phyloP scores from a whole-genome alignment of 2,113 vertebrate genomes.

The Xenus cinereus region DNA sequence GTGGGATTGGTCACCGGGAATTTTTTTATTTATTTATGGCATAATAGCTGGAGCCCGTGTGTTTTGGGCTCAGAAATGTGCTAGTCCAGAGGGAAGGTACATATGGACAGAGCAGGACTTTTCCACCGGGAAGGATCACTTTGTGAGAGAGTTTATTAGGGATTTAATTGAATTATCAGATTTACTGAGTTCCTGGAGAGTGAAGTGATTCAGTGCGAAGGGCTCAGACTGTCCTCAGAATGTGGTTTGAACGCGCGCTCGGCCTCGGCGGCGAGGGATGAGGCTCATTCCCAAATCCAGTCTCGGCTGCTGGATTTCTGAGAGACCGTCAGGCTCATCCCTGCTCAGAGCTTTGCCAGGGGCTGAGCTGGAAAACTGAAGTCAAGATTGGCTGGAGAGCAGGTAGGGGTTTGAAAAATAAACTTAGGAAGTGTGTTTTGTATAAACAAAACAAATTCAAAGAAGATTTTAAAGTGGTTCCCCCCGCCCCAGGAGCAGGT shows the following conservation, averaged over 20 bases:
- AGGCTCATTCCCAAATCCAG: not conserved
- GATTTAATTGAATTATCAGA: not conserved
- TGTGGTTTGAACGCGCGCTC: not conserved
- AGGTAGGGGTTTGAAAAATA: not conserved
- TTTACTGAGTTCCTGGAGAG: not conserved
- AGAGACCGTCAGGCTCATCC: not conserved
- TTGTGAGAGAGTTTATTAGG: not conserved
- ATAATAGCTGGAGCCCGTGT: rapidly evolving
- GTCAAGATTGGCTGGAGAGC: not conserved
- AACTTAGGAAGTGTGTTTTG: not conserved
- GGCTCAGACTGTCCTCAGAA: not conserved
- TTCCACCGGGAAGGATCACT: not conserved
- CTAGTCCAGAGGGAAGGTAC: not conserved
- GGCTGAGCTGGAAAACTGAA: not conserved
- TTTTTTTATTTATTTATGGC: not conserved
- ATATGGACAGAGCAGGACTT: rapidly evolving
- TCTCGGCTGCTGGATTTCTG: not conserved
- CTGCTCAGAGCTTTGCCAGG: not conserved
- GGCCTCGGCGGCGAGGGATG: not conserved
- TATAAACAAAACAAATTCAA: not conserved
- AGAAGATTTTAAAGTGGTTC: not conserved
- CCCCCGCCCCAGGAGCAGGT: not conserved
- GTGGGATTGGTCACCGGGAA: not conserved
- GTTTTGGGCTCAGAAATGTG: not conserved
- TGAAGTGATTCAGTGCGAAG: not conserved